Base-by-base conservation (phyloP, 2,113 vertebrate genomes). In the Australoheros scitulus region DNA sequence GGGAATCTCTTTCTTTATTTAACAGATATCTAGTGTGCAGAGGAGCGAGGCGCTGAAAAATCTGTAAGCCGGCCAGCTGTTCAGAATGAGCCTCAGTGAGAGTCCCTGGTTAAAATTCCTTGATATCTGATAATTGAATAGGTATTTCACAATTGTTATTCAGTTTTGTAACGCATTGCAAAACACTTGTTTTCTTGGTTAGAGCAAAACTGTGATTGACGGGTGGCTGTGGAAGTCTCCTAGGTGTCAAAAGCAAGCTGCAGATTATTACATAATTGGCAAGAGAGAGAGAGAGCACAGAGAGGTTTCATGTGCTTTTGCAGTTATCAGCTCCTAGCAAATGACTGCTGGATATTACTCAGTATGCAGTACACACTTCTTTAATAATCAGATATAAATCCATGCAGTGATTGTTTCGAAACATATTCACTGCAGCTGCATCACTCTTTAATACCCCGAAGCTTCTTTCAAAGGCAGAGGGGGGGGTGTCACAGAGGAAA, bases 271-370 rank as follows among this genome's bases (percentile, higher is more conserved):
- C 29, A 58, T 36, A 52, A 61, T 14, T 43, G 41, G 60, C 41
- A n/a, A 32, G 32, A 32, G 32, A 34, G 59, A 63, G 61, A 59
- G 18, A 11, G n/a, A 38, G 20, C 61, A 41, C 20, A 22, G 22
- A 22, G 61, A 41, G 68, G 17, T 55, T 72, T 55, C 47, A 55
- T 72, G 47, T 83, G 70, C 34, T 57, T 81, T 70, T 83, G 76
- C 38, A 60, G 78, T 84, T 82, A 82, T 90, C 81, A 86, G 81
- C 76, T 60, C 38, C 43, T 9, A 65, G 77, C 72, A 83, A 83
- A 88, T 59, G 65, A 13, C 70, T 80, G 32, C 22, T 77, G 59
- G 50, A 63, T 64, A 70, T 87, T 75, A 80, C 7, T 57, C 68
- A 63, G 61, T 76, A 38, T 38, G 36, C 36, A 38, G 68, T 36